These are phyloP conservation scores for Sphyrna mokarran DNA, from an alignment of 2,113 vertebrate genomes.

Conservation along the genomic window DNA sequence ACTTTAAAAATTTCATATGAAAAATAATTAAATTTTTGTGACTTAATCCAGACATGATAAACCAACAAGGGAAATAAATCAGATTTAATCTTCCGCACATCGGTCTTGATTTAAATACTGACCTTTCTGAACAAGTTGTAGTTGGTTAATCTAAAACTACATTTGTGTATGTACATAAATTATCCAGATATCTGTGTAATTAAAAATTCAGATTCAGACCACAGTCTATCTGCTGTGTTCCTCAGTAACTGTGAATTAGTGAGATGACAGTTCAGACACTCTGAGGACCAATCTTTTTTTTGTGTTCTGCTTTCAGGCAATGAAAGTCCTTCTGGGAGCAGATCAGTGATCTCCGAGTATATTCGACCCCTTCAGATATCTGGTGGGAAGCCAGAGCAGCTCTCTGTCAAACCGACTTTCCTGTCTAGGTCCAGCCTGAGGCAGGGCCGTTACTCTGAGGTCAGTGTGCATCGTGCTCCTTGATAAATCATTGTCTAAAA, in stretches of 20 bases:
- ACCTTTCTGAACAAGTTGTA: not conserved
- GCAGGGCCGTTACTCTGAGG: conserved; percentile 76
- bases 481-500: not conserved
- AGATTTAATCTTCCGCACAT: not conserved
- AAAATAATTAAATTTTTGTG: not conserved
- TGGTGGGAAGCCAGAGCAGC: conserved; percentile 73
- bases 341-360: conserved; percentile 73
- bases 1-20: not conserved
- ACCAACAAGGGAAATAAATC: not conserved
- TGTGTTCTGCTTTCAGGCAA: conserved; percentile 55
- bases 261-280: not conserved
- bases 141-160: not conserved
- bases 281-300: not conserved
- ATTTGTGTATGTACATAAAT: not conserved
- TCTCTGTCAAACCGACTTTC: conserved; percentile 76
- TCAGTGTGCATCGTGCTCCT: conserved; percentile 51
- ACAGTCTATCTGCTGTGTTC: not conserved
- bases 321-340: conserved; percentile 63
- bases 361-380: conserved; percentile 73
- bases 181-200: not conserved
- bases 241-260: not conserved
- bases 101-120: not conserved
- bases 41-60: not conserved
- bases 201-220: not conserved
- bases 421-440: conserved; percentile 68